Percentiles rank a stretch among this genome's conserved stretches.
These are phyloP conservation scores for Vireo griseus DNA, from an alignment of 2,797 vertebrate species.

Conservation along the genomic window DNA sequence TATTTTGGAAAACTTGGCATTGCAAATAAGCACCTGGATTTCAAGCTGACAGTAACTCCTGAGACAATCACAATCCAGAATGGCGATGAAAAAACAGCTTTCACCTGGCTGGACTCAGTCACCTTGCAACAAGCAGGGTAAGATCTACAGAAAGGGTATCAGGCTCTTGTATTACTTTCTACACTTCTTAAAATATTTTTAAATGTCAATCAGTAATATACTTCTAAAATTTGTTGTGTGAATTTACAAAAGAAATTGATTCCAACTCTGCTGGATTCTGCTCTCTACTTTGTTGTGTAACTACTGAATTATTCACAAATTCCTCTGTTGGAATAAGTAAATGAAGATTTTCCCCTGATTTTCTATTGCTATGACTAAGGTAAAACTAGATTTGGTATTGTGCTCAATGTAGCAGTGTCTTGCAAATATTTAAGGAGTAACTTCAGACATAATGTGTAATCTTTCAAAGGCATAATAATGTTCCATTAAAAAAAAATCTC, in stretches of 20 bases:
- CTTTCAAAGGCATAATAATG: not conserved
- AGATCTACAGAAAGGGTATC: not conserved
- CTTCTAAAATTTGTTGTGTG: not conserved
- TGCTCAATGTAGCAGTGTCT: not conserved
- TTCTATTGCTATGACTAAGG: not conserved
- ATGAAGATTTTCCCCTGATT: not conserved
- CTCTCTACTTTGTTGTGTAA: not conserved
- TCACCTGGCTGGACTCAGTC: slow-evolving; percentile 81
- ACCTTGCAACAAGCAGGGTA: slow-evolving; percentile 73
- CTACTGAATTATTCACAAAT: not conserved
- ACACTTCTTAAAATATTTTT: not conserved
- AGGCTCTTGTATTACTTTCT: not conserved
- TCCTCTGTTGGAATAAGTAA: not conserved
- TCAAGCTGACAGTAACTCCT: slow-evolving; percentile 83
- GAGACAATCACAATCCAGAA: slow-evolving; percentile 77
- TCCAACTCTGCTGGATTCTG: not conserved
- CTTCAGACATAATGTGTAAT: not conserved
- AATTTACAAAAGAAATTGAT: not conserved
- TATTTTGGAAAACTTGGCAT: slow-evolving; percentile 90
- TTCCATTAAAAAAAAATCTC: not conserved
- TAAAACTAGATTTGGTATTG: not conserved
- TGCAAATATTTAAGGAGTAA: not conserved
- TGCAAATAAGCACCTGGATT: slow-evolving; percentile 70
- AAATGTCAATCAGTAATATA: not conserved
- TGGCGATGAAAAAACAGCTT: slow-evolving; percentile 56